phyloP scores from a whole-genome alignment of 2,888 invertebrate genomes.

The Monopis laevigella region DNA sequence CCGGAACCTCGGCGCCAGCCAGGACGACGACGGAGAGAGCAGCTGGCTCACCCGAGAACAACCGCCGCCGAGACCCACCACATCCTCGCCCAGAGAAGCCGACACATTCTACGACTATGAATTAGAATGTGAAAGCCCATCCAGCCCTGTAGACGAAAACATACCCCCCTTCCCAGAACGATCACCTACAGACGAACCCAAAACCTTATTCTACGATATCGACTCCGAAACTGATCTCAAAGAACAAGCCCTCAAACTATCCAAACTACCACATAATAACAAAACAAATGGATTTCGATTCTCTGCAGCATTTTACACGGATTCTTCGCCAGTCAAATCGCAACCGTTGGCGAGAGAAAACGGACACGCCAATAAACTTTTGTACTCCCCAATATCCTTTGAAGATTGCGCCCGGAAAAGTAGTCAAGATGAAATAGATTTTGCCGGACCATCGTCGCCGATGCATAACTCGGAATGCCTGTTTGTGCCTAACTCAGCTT shows the following conservation, averaged over 20 bases:
- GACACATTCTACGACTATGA: constrained; percentile 74
- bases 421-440: constrained; percentile 49
- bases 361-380: constrained; percentile 45
- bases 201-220: constrained; percentile 64
- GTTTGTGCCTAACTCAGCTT: constrained; percentile 30
- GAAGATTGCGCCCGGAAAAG: constrained; percentile 55
- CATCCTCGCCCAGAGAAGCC: constrained; percentile 40
- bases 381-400: constrained; percentile 56
- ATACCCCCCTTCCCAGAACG: constrained; percentile 63
- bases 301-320: constrained; percentile 48
- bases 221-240: constrained; percentile 51
- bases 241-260: constrained; percentile 34
- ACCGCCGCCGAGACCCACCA: constrained; percentile 26
- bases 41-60: constrained; percentile 46
- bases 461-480: constrained; percentile 29
- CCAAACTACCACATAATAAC: constrained; percentile 45
- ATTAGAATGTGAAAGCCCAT: constrained; percentile 72
- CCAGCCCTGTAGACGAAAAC: constrained; percentile 72
- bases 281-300: constrained; percentile 57
- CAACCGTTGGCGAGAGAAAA: constrained; percentile 54
- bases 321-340: constrained; percentile 46
- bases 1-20: constrained; percentile 72
- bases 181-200: constrained; percentile 59
- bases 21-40: constrained; percentile 47
- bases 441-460: constrained; percentile 26